Evolutionary conservation across 2,888 invertebrate species (phyloP).

Genomic region (Caenorhabditis virilis): DNA sequence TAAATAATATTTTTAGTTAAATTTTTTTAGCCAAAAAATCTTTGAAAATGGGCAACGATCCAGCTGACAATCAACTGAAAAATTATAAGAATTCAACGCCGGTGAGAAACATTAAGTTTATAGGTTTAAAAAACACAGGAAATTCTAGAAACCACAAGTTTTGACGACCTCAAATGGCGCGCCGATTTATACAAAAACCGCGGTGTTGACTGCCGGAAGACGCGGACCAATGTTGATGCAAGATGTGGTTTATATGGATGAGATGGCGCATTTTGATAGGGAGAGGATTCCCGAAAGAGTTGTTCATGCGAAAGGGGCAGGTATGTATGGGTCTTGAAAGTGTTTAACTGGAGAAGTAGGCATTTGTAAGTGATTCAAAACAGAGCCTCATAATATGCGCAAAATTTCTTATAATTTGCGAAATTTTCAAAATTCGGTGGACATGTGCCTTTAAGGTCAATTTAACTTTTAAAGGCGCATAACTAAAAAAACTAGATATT

Average conservation of each 20-base stretch:
- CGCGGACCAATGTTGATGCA: conserved; percentile 80
- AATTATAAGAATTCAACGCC: conserved; percentile 30
- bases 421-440: too few relatives aligned
- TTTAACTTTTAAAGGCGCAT: too few relatives aligned
- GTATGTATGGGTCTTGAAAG: too few relatives aligned
- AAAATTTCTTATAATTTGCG: too few relatives aligned
- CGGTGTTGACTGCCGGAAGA: conserved; percentile 81
- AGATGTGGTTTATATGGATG: conserved; percentile 77
- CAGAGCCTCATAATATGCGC: too few relatives aligned
- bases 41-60: conserved; percentile 37
- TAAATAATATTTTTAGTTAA: too few relatives aligned
- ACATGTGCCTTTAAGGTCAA: too few relatives aligned
- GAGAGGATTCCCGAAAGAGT: conserved; percentile 83
- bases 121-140: too few relatives aligned
- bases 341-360: too few relatives aligned
- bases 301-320: conserved; percentile 50
- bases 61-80: conserved; percentile 36
- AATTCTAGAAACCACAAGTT: conserved; percentile 71
- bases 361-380: too few relatives aligned
- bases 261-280: conserved; percentile 79
- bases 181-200: conserved; percentile 81
- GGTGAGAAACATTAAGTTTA: conserved; percentile 10
- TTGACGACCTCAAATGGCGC: conserved; percentile 83
- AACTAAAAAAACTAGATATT: too few relatives aligned
- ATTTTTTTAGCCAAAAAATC: conserved; percentile 5